Conservation (phyloP, 92 coral and sea anemone species). For the Isaurus tuberculatus region DNA sequence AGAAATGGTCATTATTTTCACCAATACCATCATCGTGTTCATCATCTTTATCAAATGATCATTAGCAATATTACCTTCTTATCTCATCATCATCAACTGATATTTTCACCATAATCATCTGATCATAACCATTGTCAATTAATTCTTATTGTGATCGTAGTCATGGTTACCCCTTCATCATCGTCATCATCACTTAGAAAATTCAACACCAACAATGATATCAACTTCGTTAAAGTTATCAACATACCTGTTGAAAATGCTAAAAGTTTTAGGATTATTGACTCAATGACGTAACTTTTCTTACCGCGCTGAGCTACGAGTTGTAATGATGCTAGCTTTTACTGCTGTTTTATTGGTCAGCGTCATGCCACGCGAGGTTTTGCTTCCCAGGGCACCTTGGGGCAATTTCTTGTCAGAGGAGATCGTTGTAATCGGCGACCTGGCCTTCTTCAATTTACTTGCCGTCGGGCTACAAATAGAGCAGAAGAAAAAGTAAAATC, state of each 20-base stretch:
- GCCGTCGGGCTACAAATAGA: not conserved
- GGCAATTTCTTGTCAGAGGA: conserved; percentile 11
- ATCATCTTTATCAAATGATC: not conserved
- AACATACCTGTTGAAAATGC: not conserved
- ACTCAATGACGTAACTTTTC: not conserved
- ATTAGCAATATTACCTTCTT: not conserved
- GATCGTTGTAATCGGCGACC: not conserved
- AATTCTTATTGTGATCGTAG: too few relatives aligned
- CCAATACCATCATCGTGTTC: not conserved
- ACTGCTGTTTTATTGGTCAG: conserved; percentile 18
- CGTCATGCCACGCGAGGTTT: conserved; percentile 1
- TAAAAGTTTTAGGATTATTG: not conserved
- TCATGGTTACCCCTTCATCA: not conserved
- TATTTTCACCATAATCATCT: not conserved
- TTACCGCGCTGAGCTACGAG: conserved; percentile 40
- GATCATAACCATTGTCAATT: not conserved
- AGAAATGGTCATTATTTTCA: too few relatives aligned
- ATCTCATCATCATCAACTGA: not conserved
- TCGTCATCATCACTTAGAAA: not conserved
- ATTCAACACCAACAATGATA: not conserved
- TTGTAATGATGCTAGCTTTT: conserved; percentile 34
- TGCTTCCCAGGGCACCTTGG: not conserved
- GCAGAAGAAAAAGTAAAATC: not conserved
- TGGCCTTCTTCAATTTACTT: conserved; percentile 22
- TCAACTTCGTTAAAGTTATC: not conserved